Conservation (phyloP, 2,113 vertebrate species). For the Amblyornis subalaris region DNA sequence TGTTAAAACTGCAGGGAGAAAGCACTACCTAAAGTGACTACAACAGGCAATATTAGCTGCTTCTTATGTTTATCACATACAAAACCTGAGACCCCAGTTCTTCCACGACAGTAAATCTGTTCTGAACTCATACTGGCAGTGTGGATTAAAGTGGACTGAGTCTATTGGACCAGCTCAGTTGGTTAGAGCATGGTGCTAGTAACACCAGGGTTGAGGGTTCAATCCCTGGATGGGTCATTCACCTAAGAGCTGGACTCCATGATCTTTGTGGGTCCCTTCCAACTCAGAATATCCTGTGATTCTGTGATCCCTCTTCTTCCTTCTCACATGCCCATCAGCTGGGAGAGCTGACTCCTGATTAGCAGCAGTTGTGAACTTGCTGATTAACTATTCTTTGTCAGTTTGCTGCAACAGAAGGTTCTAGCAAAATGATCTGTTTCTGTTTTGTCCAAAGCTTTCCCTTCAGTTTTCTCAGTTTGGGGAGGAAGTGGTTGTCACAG, state of each 20-base stretch:
- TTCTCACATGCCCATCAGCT: accelerated
- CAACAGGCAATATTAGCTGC: background rate
- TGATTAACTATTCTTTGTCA: background rate
- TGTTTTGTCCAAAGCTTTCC: background rate
- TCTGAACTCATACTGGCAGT: background rate
- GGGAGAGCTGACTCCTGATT: background rate
- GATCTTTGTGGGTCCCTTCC: background rate
- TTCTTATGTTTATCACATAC: background rate
- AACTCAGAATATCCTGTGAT: background rate
- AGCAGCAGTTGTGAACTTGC: background rate
- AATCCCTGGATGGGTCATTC: background rate
- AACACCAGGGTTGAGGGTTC: background rate
- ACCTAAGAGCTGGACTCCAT: background rate
- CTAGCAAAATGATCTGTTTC: background rate
- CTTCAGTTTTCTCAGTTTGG: background rate
- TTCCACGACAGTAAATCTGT: background rate
- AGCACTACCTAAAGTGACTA: background rate
- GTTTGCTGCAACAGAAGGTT: background rate
- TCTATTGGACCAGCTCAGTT: background rate
- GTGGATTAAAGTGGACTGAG: accelerated
- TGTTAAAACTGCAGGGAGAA: background rate
- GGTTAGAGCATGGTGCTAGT: background rate
- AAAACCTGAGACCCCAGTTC: background rate
- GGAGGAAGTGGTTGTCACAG: background rate
- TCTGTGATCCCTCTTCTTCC: background rate